phyloP scores from a whole-genome alignment of 1,140 invertebrate genomes.

The Glomeris maerens region DNA sequence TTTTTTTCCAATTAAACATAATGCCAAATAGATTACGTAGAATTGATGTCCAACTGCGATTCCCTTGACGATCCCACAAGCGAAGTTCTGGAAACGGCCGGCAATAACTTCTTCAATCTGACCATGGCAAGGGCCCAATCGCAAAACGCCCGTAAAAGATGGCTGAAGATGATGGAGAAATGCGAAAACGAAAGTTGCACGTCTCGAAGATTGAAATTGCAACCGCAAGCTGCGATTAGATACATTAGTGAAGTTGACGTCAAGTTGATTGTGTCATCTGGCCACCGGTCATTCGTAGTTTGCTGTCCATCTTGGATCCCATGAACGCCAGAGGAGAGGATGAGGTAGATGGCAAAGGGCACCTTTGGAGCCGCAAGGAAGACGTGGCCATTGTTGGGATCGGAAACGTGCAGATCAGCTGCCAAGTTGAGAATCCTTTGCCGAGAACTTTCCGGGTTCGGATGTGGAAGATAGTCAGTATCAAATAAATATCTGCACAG shows the following conservation, averaged over 20 bases:
- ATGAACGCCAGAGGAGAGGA: too few relatives aligned
- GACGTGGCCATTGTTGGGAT: slow-evolving; percentile 29
- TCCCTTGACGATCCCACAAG: slow-evolving; percentile 5
- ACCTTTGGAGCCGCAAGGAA: neutral
- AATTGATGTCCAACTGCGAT: slow-evolving; percentile 7
- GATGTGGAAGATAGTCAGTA: slow-evolving; percentile 72
- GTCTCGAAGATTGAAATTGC: neutral
- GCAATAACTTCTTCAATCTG: slow-evolving; percentile 42
- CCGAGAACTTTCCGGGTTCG: slow-evolving; percentile 53
- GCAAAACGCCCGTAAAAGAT: slow-evolving; percentile 29
- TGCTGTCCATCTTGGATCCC: slow-evolving; percentile 12
- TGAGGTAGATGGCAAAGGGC: too few relatives aligned
- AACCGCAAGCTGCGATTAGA: slow-evolving; percentile 12
- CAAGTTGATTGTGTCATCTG: slow-evolving; percentile 47
- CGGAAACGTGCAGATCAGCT: slow-evolving; percentile 35
- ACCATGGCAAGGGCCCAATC: slow-evolving; percentile 42
- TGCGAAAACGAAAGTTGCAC: slow-evolving; percentile 12
- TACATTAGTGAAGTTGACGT: slow-evolving; percentile 55
- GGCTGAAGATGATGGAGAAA: slow-evolving; percentile 18
- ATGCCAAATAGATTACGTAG: too few relatives aligned
- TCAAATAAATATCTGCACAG: slow-evolving; percentile 50
- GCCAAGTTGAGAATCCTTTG: slow-evolving; percentile 70
- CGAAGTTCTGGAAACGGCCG: slow-evolving; percentile 34
- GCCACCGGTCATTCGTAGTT: slow-evolving; percentile 28
- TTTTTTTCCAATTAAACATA: too few relatives aligned